phyloP scores from a whole-genome alignment of 2,888 invertebrate species.

The Chrysolina americana region DNA sequence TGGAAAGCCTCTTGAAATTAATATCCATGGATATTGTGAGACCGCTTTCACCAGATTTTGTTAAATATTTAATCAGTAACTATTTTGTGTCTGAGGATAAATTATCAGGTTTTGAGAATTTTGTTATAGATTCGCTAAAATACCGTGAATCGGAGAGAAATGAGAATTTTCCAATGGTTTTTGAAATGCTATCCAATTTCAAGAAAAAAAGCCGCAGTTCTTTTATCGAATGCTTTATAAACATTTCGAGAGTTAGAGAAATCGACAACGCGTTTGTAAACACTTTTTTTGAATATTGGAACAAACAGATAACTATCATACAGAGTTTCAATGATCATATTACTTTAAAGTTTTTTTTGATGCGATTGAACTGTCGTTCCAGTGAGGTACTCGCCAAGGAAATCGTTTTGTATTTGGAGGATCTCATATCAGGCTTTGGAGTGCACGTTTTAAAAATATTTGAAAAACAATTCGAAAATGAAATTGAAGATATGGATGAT shows the following conservation, averaged over 20 bases:
- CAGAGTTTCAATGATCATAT: conserved; percentile 29
- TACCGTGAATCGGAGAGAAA: conserved; percentile 27
- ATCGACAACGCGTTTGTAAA: conserved; percentile 5
- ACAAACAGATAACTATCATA: conserved; percentile 22
- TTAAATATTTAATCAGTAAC: conserved; percentile 25
- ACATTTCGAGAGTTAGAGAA: not conserved
- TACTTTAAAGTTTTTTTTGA: conserved; percentile 23
- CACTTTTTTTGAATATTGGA: conserved; percentile 35
- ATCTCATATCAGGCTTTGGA: conserved; percentile 26
- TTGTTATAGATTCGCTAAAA: conserved; percentile 28
- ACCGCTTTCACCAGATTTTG: conserved; percentile 25
- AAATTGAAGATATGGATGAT: not conserved
- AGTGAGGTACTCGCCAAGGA: conserved; percentile 12
- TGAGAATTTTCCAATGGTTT: conserved; percentile 31
- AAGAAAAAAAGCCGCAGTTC: not conserved
- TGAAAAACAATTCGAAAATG: not conserved
- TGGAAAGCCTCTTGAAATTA: conserved; percentile 22
- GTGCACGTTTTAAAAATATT: conserved; percentile 34
- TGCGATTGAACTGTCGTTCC: conserved; percentile 3
- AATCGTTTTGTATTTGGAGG: conserved; percentile 31
- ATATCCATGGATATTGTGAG: conserved; percentile 30
- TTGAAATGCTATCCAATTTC: conserved; percentile 13
- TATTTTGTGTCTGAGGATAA: conserved; percentile 29
- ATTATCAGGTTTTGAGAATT: conserved; percentile 18
- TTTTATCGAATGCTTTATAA: conserved; percentile 9